Evolutionary conservation across 2,113 vertebrate species (phyloP), one percentile per base, ranked within the genome.

Genomic region (Triplophysa rosa): DNA sequence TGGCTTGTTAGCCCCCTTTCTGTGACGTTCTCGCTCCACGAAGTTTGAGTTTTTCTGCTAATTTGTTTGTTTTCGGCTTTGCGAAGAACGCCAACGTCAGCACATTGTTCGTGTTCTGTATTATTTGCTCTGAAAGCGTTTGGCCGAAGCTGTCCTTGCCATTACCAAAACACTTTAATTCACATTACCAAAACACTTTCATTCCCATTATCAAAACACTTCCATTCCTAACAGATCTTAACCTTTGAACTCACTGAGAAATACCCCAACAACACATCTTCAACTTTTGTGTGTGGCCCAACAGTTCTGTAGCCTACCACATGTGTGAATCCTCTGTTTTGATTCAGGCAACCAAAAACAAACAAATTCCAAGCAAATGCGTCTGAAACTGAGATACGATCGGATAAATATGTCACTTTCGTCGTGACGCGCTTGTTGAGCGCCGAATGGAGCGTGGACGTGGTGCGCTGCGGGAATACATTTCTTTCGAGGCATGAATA

Each of bases 401-500:
- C 24, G 17, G 26, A 49, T 9, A 37, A 76, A 54, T 37, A 54
- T 52, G 62, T 77, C 23, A 63, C 33, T 76, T 42, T 64, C 24
- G 19, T 21, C 47, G 59, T 75, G 72, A 49, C 61, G 47, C 14
- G 4, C 21, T 19, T 16, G 47, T 49, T 49, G 11, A 49, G 14
- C 14, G 47, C 16, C 2, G 59, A 45, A 64, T 14, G 40, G 19
- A 64, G 62, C 52, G 17, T 4, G 45, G 73, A 76, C 11, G 24
- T 42, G 63, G 29, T 58, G 68, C 80, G 76, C 67, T 82, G 84
- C 75, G 26, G 62, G 54, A 67, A 42, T 26, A 40, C 33, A 58
- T 19, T 62, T 65, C 61, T 24, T 73, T 66, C 67, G 71, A 77
- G 58, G 62, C 70, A 66, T 88, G 42, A 81, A 88, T 86, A 85